Evolutionary conservation across 2,888 invertebrate species (phyloP), one percentile per base, ranked within the genome.

Genomic region (Diarsia mendica): DNA sequence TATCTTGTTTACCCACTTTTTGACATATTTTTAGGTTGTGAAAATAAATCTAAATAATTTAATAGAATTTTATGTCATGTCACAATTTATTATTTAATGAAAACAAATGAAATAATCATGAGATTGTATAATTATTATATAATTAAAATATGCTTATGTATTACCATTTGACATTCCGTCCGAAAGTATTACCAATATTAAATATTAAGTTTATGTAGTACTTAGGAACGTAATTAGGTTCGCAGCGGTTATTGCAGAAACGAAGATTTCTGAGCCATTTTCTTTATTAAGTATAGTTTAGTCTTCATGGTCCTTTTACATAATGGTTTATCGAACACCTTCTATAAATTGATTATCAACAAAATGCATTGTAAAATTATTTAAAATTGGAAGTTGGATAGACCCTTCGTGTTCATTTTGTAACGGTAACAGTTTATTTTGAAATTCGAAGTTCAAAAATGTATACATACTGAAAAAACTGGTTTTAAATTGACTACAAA

Each of bases 141-240:
- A 72, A 60, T 77, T 67, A 80, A 78, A 79, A 79, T 80, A 77
- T 78, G 58, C 75, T 75, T 83, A 83, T 85, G 60, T 85, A 86
- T 85, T 87, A 88, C 85, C 85, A 87, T 88, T 90, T 89, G 91
- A 92, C 90, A 93, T 92, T 95, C 95, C 95, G 95, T 95, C 95
- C 95, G 89, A 91, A 89, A 94, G 94, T 95, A 94, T 94, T 95
- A 95, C 93, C 93, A 93, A 91, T 90, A 91, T 82, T 87, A 85
- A 89, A 80, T 80, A 78, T 74, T 89, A 88, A 85, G 80, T 71
- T 87, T 87, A 84, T 75, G 39, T 74, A 82, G 67, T 77, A 70
- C 67, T 66, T 82, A 85, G 79, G 80, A 88, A 82, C 75, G 75
- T 85, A 81, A 63, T 74, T 82, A 88, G 75, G 71, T 84, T 81